A percentile compares a stretch with the other conserved stretches of the same genome.
Evolutionary conservation across 2,888 invertebrate genomes (phyloP).

Genomic region (Pyrgus malvae): DNA sequence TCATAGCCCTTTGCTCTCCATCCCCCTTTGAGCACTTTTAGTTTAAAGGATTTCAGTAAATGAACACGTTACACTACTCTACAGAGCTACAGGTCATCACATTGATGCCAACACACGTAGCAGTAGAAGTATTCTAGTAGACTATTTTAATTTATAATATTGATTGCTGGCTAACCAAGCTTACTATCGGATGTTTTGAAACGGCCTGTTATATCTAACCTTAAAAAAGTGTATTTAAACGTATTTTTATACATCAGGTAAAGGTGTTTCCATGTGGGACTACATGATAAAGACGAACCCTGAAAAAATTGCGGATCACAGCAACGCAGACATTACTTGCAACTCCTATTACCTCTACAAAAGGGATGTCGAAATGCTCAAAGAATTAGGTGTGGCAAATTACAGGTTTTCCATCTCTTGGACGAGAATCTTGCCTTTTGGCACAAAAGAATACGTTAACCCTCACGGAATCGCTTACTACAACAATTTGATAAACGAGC

Average conservation of each 20-base stretch:
- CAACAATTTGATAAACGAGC: slow-evolving; percentile 80
- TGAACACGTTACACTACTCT: too few species aligned
- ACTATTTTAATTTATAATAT: too few species aligned
- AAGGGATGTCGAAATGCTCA: slow-evolving; percentile 59
- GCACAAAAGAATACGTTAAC: slow-evolving; percentile 71
- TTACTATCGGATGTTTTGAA: not conserved
- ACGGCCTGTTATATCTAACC: too few species aligned
- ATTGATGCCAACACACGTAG: too few species aligned
- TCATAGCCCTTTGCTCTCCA: too few species aligned
- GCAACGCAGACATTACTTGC: slow-evolving; percentile 81
- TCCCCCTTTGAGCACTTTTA: too few species aligned
- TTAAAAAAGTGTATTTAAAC: not conserved
- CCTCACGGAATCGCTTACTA: slow-evolving; percentile 82
- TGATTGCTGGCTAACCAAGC: too few species aligned
- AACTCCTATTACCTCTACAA: slow-evolving; percentile 82
- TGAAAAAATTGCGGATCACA: slow-evolving; percentile 36
- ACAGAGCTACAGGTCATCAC: too few species aligned
- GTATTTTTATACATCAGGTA: slow-evolving; percentile 52
- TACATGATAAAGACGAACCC: slow-evolving; percentile 43
- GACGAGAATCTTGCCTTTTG: slow-evolving; percentile 81
- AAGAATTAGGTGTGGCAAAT: slow-evolving; percentile 53
- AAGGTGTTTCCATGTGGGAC: slow-evolving; percentile 77
- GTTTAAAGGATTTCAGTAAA: too few species aligned
- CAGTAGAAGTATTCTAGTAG: too few species aligned
- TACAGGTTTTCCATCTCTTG: slow-evolving; percentile 81